Conservation (phyloP, 2,888 invertebrate species). For the Hydrotaea cyrtoneurina region DNA sequence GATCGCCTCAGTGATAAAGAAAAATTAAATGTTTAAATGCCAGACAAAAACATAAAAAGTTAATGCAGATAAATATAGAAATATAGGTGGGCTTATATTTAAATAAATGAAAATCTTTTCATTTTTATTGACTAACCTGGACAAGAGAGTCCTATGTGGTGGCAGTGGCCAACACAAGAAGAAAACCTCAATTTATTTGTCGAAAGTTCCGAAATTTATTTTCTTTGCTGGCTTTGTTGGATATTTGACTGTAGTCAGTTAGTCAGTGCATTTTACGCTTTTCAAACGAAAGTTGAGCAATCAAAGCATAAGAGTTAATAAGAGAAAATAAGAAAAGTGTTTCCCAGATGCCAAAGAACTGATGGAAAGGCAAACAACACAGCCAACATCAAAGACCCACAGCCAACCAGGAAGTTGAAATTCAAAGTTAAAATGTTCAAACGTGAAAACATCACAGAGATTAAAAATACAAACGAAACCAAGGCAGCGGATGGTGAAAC, state of each 20-base stretch:
- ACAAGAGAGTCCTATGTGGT: not conserved
- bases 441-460: not conserved
- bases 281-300: not conserved
- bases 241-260: not conserved
- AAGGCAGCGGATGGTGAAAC: not conserved
- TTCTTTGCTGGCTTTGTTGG: not conserved
- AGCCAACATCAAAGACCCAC: not conserved
- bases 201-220: not conserved
- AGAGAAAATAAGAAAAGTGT: not conserved
- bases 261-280: not conserved
- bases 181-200: conserved; percentile 19
- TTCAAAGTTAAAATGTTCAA: not conserved
- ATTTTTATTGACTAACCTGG: too few relatives aligned
- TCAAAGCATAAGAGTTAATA: conserved; percentile 25
- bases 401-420: not conserved
- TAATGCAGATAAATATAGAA: too few relatives aligned
- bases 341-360: not conserved
- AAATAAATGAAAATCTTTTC: too few relatives aligned
- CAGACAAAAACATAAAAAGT: too few relatives aligned
- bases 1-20: not conserved
- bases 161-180: not conserved
- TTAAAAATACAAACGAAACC: too few relatives aligned
- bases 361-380: not conserved
- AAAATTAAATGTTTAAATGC: too few relatives aligned
- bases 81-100: too few relatives aligned